Base-by-base conservation (phyloP, 2,797 vertebrate species). In the Leuciscus waleckii region DNA sequence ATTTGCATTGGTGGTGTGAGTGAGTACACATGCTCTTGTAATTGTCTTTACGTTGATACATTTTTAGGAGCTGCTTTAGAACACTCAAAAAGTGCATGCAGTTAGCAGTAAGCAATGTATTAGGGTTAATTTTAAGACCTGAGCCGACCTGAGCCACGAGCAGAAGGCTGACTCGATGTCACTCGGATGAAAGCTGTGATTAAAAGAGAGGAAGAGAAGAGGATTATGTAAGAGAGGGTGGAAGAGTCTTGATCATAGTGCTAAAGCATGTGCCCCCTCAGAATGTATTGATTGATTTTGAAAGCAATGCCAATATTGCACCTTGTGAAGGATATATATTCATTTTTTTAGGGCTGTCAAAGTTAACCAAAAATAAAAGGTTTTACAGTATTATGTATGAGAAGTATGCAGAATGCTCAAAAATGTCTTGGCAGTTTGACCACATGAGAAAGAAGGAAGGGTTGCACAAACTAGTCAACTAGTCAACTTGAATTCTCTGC, bases 101-200 rank as follows among this genome's bases (percentile, higher is more conserved):
- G 46, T 69, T 81, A 17, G 29, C 1, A 10, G 41, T 46, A 29
- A 79, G n/a, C 29, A 23, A 6, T 41, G 74, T 68, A 35, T 41
- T 68, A 49, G 73, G 35, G 65, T 69, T 43, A 0, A 77, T 56
- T 41, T 83, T 76, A 77, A 76, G 17, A 73, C 16, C 61, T 29
- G 19, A 83, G 54, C 23, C 54, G 29, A 71, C 13, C 58, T 37
- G 21, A 83, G 58, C 37, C 58, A 56, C 1, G 56, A 80, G 61
- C 61, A 21, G 41, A 79, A 79, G 26, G 41, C 82, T 69, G 73
- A 84, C 43, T 67, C 23, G 21, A 35, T 65, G 71, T 37, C 43
- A 41, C 43, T 83, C 29, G 13, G 17, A 77, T n/a, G 61, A 76
- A 54, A 77, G 61, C 73, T 56, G 63, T 84, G 83, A 84, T 58